These are phyloP conservation scores for Drosophila funebris DNA, from an alignment of 1,140 invertebrate species.

Conservation along the genomic window DNA sequence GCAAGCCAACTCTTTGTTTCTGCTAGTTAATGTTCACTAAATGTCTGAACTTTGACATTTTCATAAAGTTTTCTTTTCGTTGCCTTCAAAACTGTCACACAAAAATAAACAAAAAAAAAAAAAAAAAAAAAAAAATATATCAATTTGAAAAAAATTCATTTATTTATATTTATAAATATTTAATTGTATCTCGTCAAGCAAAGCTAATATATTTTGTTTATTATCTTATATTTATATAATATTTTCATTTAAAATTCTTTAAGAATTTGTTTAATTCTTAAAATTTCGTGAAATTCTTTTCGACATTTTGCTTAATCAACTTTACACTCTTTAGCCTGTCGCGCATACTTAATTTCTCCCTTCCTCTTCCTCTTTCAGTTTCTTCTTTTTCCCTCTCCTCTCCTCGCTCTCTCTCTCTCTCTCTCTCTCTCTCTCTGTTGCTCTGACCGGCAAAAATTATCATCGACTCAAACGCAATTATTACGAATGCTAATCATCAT, in stretches of 20 bases:
- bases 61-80: not conserved
- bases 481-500: not conserved
- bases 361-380: not conserved
- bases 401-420: not conserved
- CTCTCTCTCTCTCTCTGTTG: not conserved
- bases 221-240: not conserved
- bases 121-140: no score
- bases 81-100: no score
- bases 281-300: no score
- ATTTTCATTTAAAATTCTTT: no score
- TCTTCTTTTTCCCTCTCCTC: not conserved
- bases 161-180: not conserved
- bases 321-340: not conserved
- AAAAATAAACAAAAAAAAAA: no score
- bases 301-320: no score
- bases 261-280: not conserved
- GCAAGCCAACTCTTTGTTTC: not conserved
- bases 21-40: not conserved
- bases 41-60: conserved; percentile 7
- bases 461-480: no score
- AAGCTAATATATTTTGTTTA: not conserved
- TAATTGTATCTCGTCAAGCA: not conserved
- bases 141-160: not conserved
- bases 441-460: conserved; percentile 14
- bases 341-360: not conserved